Evolutionary conservation across 2,113 vertebrate species (phyloP).

Genomic region (Muntiacus muntjak): DNA sequence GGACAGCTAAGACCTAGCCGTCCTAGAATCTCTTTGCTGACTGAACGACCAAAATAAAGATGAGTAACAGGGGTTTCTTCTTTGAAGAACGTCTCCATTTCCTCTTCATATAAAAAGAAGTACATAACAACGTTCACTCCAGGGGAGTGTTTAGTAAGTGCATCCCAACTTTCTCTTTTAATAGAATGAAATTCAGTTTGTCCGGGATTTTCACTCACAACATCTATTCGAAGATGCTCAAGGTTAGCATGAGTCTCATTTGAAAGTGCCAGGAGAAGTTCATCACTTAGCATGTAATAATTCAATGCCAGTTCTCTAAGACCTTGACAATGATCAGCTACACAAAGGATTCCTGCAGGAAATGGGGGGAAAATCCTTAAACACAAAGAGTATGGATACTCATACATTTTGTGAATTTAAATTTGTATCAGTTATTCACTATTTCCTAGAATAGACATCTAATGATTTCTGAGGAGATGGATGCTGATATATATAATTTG

Average conservation of each 20-base stretch:
- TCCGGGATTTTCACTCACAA: constrained; percentile 93
- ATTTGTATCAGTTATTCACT: background rate
- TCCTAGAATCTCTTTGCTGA: constrained; percentile 92
- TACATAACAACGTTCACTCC: constrained; percentile 97
- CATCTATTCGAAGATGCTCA: constrained; percentile 94
- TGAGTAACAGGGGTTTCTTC: constrained; percentile 94
- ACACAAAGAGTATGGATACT: background rate
- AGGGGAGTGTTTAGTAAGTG: constrained; percentile 92
- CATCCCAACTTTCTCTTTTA: constrained; percentile 95
- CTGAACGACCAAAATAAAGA: constrained; percentile 93
- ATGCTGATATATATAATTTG: background rate
- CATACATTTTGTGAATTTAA: background rate
- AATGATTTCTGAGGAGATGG: background rate
- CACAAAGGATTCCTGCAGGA: constrained; percentile 84
- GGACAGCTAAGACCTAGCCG: constrained; percentile 91
- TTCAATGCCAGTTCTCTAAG: constrained; percentile 92
- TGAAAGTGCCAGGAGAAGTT: constrained; percentile 92
- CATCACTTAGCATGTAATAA: constrained; percentile 92
- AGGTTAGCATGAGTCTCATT: constrained; percentile 92
- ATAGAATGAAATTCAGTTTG: constrained; percentile 91
- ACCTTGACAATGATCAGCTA: constrained; percentile 95
- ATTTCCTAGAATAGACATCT: constrained; percentile 4
- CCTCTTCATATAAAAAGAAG: constrained; percentile 95
- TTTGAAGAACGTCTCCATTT: constrained; percentile 93
- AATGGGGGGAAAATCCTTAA: background rate